Evolutionary conservation across 2,888 invertebrate species (phyloP), one percentile per base, ranked within the genome.

Genomic region (Disparrhopalites patrizii): DNA sequence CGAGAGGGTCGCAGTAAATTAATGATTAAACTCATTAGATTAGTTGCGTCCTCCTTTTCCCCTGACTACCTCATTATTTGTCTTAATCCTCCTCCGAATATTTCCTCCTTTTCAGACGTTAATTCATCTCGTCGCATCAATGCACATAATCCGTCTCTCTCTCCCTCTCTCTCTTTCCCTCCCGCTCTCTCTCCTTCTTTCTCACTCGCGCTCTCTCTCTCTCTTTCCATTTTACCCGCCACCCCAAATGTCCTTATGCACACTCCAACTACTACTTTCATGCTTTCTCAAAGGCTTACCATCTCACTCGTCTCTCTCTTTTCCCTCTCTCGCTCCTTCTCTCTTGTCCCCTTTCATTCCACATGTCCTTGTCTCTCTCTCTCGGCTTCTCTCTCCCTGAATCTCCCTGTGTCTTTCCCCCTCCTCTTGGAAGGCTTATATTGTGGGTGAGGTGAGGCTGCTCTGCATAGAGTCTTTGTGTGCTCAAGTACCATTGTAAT

Each of bases 21-120:
- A 64, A 64, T 64, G 64, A 64, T 64, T 64, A 57, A 64, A 63
- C 64, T 64, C 64, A 64, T 64, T 64, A 64, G 64, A 64, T 64
- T 64, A 64, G 38, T 43, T 50, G 31, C 57, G 64, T 64, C 64
- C 64, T 56, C 64, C 50, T 64, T 55, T 52, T 50, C 54, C 55
- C 56, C 64, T 64, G 64, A 57, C 56, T 57, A 57, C 43, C 55
- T 55, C 64, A 64, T 64, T 64, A 64, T 64, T 54, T 40, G 36
- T 52, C 43, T 62, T 54, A 36, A 33, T 38, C 40, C 40, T 54
- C 51, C 54, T 62, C 36, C 25, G 43, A 55, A 55, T 55, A 55
- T 55, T 62, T 62, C 54, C 54, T 62, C 61, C 55, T 38, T 62
- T 62, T 62, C 47, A 40, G 55, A 47, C 54, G 40, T 62, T 62